Conservation (phyloP, 1,140 invertebrate genomes). For the Scylla paramamosain region DNA sequence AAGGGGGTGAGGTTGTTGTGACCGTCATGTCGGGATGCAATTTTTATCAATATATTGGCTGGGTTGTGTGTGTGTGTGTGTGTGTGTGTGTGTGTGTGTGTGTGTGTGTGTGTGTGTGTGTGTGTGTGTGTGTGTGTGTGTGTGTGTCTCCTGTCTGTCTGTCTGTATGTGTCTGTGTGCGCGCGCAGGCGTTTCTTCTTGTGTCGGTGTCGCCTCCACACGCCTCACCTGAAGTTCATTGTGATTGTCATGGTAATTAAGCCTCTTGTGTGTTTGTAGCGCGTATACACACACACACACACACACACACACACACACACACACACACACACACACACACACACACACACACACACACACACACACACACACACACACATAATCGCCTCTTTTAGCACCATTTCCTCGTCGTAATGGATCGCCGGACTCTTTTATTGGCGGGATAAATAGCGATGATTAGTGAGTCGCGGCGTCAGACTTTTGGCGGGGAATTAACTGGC, state of each 20-base stretch:
- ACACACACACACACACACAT: not conserved
- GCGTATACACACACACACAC: not conserved
- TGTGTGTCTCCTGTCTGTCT: not conserved
- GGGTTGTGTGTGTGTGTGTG: not conserved
- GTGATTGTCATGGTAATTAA: not conserved
- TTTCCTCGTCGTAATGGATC: not conserved
- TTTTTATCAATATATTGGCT: slow-evolving; percentile 1
- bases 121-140: not conserved
- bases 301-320: not conserved
- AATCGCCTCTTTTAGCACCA: not conserved
- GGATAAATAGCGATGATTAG: not conserved
- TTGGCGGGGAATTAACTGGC: not conserved
- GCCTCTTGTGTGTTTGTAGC: not conserved
- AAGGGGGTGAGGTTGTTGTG: not conserved
- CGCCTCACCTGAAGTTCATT: not conserved
- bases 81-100: slow-evolving; percentile 1
- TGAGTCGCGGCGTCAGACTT: not conserved
- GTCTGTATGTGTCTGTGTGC: not conserved
- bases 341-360: no score
- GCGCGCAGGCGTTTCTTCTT: no score
- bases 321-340: not conserved
- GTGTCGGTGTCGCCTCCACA: no score
- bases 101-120: not conserved
- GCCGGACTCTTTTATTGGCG: not conserved
- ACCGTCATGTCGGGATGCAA: not conserved